These are phyloP conservation scores for Murina feae DNA, from an alignment of 2,113 vertebrate genomes.

Conservation along the genomic window DNA sequence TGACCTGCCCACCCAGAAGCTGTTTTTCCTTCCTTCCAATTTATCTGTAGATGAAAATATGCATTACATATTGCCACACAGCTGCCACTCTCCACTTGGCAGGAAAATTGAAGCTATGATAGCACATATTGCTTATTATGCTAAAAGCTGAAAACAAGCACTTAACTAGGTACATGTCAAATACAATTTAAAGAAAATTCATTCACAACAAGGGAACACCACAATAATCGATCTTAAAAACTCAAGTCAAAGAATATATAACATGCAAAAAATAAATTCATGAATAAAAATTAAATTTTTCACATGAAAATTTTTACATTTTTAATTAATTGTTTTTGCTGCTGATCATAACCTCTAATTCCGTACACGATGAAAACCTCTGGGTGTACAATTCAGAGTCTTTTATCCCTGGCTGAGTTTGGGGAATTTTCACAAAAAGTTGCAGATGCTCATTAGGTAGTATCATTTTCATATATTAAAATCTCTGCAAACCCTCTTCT, in stretches of 20 bases:
- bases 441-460: neutral
- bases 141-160: conserved; percentile 74
- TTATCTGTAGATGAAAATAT: conserved; percentile 82
- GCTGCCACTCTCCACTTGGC: conserved; percentile 75
- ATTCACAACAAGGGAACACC: conserved; percentile 60
- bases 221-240: conserved; percentile 58
- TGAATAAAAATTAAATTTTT: conserved; percentile 19
- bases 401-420: neutral
- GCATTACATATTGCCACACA: conserved; percentile 76
- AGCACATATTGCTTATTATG: conserved; percentile 74
- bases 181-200: conserved; percentile 50
- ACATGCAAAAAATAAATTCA: conserved; percentile 25
- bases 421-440: neutral
- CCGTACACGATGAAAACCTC: neutral
- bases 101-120: conserved; percentile 79
- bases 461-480: conserved; percentile 6
- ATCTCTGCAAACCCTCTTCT: neutral
- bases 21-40: conserved; percentile 69
- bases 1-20: conserved; percentile 75
- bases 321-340: neutral
- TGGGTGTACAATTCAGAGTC: neutral
- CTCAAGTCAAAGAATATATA: conserved; percentile 9
- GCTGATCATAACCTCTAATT: neutral
- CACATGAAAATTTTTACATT: conserved; percentile 19
- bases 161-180: conserved; percentile 68